Conservation (phyloP, 2,113 vertebrate species). For the Erinaceus europaeus region DNA sequence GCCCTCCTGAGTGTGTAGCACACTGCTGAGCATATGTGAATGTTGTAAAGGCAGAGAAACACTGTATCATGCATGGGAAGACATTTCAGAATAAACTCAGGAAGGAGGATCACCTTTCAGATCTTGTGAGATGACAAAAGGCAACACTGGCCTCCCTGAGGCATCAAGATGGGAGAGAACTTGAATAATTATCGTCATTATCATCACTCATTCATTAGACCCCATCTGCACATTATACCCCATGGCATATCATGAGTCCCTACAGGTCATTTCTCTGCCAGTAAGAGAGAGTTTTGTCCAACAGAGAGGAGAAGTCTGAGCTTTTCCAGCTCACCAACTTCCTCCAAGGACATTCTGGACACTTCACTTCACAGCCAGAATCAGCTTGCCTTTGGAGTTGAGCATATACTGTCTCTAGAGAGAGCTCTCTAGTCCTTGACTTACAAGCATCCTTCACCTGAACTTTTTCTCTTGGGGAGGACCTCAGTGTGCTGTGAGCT, state of each 20-base stretch:
- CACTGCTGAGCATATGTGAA: not conserved
- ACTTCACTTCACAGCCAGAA: not conserved
- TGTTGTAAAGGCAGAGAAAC: not conserved
- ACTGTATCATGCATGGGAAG: not conserved
- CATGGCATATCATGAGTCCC: slow-evolving; percentile 16
- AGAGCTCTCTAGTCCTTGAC: not conserved
- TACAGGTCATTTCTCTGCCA: slow-evolving; percentile 39
- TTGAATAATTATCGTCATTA: slow-evolving; percentile 70
- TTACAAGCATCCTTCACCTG: not conserved
- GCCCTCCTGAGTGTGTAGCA: not conserved
- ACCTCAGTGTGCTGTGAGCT: not conserved
- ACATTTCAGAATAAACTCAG: not conserved
- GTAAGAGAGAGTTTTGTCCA: slow-evolving; percentile 25
- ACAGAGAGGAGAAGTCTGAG: not conserved
- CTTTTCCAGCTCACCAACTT: not conserved
- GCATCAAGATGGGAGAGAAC: slow-evolving; percentile 31
- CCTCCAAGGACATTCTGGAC: not conserved
- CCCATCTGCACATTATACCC: slow-evolving; percentile 62
- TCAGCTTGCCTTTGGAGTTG: not conserved
- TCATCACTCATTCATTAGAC: slow-evolving; percentile 68
- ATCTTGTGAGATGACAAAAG: slow-evolving; percentile 55
- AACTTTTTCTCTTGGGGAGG: not conserved
- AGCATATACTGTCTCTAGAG: not conserved
- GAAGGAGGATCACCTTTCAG: slow-evolving; percentile 52
- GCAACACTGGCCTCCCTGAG: slow-evolving; percentile 32